Percentiles rank a stretch among this genome's conserved stretches.
These are phyloP conservation scores for Etia nguti DNA, from an alignment of 2,113 vertebrate species.

Conservation along the genomic window DNA sequence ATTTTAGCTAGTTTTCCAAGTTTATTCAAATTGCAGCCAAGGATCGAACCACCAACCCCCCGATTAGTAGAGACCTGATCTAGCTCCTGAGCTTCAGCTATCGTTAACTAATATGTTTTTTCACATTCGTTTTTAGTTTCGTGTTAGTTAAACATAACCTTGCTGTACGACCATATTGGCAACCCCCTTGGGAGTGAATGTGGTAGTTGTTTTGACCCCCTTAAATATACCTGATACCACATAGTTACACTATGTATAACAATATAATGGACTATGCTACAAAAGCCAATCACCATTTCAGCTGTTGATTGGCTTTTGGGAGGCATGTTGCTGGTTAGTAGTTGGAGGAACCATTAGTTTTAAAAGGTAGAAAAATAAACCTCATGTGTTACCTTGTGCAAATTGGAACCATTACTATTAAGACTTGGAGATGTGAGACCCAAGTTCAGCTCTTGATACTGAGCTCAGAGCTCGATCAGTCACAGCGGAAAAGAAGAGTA, in stretches of 20 bases:
- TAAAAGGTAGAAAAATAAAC: not conserved
- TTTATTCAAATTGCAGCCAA: not conserved
- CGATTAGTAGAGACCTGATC: not conserved
- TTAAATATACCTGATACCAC: too few relatives aligned
- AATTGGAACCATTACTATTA: not conserved
- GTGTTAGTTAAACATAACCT: fast-evolving
- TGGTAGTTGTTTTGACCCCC: too few relatives aligned
- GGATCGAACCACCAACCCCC: not conserved
- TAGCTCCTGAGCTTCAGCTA: not conserved
- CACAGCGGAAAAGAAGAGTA: not conserved
- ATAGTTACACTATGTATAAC: too few relatives aligned
- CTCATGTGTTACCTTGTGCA: not conserved
- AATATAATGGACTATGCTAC: too few relatives aligned
- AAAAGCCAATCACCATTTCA: not conserved
- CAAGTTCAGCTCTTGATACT: not conserved
- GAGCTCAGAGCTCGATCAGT: not conserved
- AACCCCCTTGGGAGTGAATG: not conserved
- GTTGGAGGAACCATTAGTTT: not conserved
- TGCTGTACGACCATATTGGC: not conserved
- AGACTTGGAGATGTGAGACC: not conserved
- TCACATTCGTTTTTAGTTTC: not conserved
- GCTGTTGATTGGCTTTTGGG: not conserved
- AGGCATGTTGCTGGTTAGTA: not conserved
- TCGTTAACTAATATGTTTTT: not conserved
- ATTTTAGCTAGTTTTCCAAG: not conserved